Percentiles rank a stretch among this genome's conserved stretches.
phyloP scores from a whole-genome alignment of 2,888 invertebrate species.

The Hirtodrosophila duncani region DNA sequence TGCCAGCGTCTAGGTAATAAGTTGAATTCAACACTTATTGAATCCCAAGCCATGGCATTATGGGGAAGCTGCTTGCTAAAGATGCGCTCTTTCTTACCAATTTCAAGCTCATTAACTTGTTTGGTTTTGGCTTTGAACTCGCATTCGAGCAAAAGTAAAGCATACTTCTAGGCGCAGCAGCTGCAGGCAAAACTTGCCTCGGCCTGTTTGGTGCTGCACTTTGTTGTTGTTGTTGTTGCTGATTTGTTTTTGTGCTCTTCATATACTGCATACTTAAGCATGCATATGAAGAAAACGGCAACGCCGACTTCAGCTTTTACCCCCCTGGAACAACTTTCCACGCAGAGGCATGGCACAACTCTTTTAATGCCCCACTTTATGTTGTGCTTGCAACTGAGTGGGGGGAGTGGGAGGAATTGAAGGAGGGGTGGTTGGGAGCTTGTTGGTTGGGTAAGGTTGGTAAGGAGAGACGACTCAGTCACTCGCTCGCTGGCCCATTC shows the following conservation, averaged over 20 bases:
- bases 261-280: constrained; percentile 52
- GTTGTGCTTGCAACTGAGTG: too few relatives aligned
- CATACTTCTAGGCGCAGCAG: too few relatives aligned
- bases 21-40: too few relatives aligned
- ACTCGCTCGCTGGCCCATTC: constrained; percentile 27
- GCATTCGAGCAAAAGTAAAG: too few relatives aligned
- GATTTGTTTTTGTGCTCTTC: constrained; percentile 25
- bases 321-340: not conserved
- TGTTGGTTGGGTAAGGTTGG: not conserved
- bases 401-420: too few relatives aligned
- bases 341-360: not conserved
- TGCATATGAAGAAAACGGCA: constrained; percentile 51
- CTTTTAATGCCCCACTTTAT: constrained; percentile 21
- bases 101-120: too few relatives aligned
- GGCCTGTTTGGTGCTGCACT: constrained; percentile 40
- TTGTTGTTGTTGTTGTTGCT: constrained; percentile 27
- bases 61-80: too few relatives aligned
- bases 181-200: too few relatives aligned
- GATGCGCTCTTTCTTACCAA: too few relatives aligned
- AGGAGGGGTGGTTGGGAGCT: not conserved
- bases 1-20: too few relatives aligned
- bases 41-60: too few relatives aligned
- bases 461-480: constrained; percentile 10
- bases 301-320: constrained; percentile 8
- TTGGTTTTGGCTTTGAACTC: too few relatives aligned